These are phyloP conservation scores for Hypsopygia costalis DNA, from an alignment of 2,888 invertebrate species.

Conservation along the genomic window DNA sequence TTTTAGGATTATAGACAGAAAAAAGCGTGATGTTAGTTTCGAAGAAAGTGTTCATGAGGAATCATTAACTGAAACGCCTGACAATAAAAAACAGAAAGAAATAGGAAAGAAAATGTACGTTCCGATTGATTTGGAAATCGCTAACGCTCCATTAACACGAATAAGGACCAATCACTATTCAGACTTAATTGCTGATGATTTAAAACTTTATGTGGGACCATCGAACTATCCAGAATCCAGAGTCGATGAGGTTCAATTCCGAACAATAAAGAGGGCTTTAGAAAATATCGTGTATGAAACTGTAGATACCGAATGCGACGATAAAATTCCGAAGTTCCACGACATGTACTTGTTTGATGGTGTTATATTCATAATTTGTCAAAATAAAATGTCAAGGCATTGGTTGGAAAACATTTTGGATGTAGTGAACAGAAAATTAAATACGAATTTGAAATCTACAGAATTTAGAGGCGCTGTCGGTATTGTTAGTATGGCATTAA, in stretches of 20 bases:
- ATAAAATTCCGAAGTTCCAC: conserved; percentile 49
- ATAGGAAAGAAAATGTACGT: conserved; percentile 49
- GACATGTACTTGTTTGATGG: conserved; percentile 69
- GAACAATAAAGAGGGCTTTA: conserved; percentile 47
- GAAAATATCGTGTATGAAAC: conserved; percentile 45
- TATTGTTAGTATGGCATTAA: conserved; percentile 57
- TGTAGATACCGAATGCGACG: conserved; percentile 27
- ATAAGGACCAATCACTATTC: conserved; percentile 61
- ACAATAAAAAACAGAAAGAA: conserved; percentile 34
- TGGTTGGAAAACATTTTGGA: conserved; percentile 50
- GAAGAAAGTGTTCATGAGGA: conserved; percentile 33
- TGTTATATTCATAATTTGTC: conserved; percentile 65
- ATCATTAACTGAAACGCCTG: conserved; percentile 24
- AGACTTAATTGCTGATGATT: conserved; percentile 59
- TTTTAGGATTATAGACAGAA: conserved; percentile 62
- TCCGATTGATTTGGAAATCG: conserved; percentile 47
- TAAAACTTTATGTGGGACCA: conserved; percentile 63
- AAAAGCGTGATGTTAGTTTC: conserved; percentile 52
- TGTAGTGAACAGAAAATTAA: conserved; percentile 36
- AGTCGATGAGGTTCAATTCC: conserved; percentile 54
- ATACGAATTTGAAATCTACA: conserved; percentile 49
- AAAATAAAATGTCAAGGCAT: conserved; percentile 39
- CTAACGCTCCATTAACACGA: conserved; percentile 46
- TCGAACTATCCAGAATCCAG: conserved; percentile 58
- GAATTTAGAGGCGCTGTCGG: conserved; percentile 72